Evolutionary conservation across 2,888 invertebrate species (phyloP), one percentile per base, ranked within the genome.

Genomic region (Hemistola chrysoprasaria): DNA sequence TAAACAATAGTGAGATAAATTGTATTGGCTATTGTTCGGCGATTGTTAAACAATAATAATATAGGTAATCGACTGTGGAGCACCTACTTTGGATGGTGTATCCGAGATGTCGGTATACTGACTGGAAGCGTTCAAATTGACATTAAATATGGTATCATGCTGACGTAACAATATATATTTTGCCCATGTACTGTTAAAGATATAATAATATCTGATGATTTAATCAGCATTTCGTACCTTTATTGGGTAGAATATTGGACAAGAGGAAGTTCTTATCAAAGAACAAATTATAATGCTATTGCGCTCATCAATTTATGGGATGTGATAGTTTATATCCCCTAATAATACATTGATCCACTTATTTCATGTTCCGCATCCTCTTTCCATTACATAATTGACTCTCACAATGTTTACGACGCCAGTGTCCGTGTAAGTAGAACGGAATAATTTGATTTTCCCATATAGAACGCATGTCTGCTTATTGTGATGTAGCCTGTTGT

Each of bases 71-170:
- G 21, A 8, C 20, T 8, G 8, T 20, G 25, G 22, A 21, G 26
- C n/a, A n/a, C n/a, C n/a, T n/a, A n/a, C n/a, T n/a, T n/a, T n/a
- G n/a, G n/a, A n/a, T n/a, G 16, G 16, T 3, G 16, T 16, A 16
- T 16, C 16, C 16, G 16, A 16, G 45, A 24, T 22, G 44, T 37
- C 16, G 16, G 16, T 46, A 34, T 47, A 41, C 59, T 69, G 67
- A 66, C 64, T 61, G 59, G 70, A 69, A 63, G 67, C 62, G 59
- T 67, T 65, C 63, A 59, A 60, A 65, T 58, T 65, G 65, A 62
- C 62, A 59, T 64, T 61, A 59, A 65, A 68, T 72, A 63, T 48
- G 39, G 41, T 53, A 53, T 49, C 56, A 59, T 52, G 54, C 48
- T 56, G 48, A 56, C 47, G 50, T 56, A 56, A 55, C 56, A 50